These are phyloP conservation scores for Battus philenor DNA, from an alignment of 1,140 invertebrate species.

Conservation along the genomic window DNA sequence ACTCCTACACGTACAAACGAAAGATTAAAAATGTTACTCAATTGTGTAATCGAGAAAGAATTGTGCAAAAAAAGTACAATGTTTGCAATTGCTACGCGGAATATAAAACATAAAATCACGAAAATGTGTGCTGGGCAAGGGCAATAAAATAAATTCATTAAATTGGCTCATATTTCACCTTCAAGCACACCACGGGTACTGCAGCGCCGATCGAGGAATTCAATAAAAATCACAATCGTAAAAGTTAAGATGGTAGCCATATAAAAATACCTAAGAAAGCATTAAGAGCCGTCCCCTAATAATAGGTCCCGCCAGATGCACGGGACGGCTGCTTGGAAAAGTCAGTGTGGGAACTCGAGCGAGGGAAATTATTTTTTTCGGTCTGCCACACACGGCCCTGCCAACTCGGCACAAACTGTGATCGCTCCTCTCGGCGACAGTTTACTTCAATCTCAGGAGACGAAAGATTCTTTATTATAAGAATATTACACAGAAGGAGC, in stretches of 20 bases:
- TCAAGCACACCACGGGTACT: constrained; percentile 44
- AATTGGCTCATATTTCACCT: constrained; percentile 66
- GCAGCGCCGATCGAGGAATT: constrained; percentile 44
- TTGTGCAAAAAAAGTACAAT: too few species aligned
- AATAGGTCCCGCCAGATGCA: constrained; percentile 72
- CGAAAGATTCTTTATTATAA: constrained; percentile 14
- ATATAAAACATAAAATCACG: constrained; percentile 40
- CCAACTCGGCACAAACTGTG: constrained; percentile 63
- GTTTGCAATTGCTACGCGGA: too few species aligned
- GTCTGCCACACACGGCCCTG: constrained; percentile 71
- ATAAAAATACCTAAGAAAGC: constrained; percentile 72
- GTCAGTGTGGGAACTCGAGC: constrained; percentile 67
- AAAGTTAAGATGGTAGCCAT: constrained; percentile 65
- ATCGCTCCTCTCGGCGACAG: constrained; percentile 38
- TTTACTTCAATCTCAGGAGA: constrained; percentile 26
- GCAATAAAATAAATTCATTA: constrained; percentile 66
- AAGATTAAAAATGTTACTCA: too few species aligned
- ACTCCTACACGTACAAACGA: too few species aligned
- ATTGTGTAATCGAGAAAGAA: too few species aligned
- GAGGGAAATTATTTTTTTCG: constrained; percentile 74
- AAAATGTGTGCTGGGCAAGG: constrained; percentile 39
- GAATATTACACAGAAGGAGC: constrained; percentile 12
- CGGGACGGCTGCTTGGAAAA: constrained; percentile 68
- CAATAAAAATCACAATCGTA: constrained; percentile 74
- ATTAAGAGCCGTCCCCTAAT: constrained; percentile 72